A percentile compares a stretch with the other conserved stretches of the same genome.
These are phyloP conservation scores for Xestia ashworthii DNA, from an alignment of 2,888 invertebrate genomes.

Conservation along the genomic window DNA sequence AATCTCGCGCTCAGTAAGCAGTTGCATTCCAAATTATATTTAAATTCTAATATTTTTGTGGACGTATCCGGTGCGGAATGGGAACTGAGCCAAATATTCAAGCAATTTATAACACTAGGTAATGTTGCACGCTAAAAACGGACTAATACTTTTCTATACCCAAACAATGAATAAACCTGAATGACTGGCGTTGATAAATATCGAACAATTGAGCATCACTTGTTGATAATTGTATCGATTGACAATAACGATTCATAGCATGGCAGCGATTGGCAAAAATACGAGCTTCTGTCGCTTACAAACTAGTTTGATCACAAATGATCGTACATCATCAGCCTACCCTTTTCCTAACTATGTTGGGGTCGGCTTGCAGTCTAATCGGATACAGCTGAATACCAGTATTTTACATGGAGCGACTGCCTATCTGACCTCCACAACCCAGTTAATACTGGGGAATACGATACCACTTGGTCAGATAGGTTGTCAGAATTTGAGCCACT, in stretches of 20 bases:
- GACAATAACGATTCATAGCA: background rate
- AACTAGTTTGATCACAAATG: background rate
- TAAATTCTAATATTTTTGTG: constrained; percentile 11
- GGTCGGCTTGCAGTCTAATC: too few relatives aligned
- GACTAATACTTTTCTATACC: constrained; percentile 12
- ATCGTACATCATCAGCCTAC: too few relatives aligned
- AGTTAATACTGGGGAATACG: too few relatives aligned
- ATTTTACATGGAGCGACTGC: too few relatives aligned
- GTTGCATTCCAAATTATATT: constrained; percentile 11
- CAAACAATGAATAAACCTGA: background rate
- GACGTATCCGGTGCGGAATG: background rate
- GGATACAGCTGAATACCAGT: too few relatives aligned
- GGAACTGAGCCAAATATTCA: constrained; percentile 8
- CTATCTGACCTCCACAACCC: too few relatives aligned
- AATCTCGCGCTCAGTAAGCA: constrained; percentile 1
- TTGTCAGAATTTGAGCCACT: too few relatives aligned
- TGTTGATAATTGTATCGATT: background rate
- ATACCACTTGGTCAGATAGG: too few relatives aligned
- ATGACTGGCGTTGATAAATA: too few relatives aligned
- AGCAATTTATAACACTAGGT: constrained; percentile 1
- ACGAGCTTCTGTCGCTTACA: background rate
- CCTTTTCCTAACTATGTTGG: too few relatives aligned
- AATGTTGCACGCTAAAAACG: background rate
- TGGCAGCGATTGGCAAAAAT: background rate
- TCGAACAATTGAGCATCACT: background rate